Evolutionary conservation across 35 echinoderm and acorn worm genomes (phyloP).

Genomic region (Amphiura filiformis): DNA sequence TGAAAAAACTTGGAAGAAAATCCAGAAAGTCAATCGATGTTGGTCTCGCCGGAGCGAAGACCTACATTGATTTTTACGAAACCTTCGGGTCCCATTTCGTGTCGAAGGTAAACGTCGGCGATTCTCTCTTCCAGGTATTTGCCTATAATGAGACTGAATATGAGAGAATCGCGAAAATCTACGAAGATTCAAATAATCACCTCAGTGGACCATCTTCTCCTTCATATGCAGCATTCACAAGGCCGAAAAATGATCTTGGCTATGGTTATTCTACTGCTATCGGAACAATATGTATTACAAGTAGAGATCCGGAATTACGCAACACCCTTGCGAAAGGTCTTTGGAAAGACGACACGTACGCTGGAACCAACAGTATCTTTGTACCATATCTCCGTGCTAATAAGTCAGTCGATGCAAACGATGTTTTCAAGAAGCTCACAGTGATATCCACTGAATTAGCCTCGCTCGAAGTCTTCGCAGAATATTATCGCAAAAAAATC

Average conservation of each 20-base stretch:
- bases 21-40: not conserved
- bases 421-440: not conserved
- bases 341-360: conserved; percentile 1
- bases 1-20: not conserved
- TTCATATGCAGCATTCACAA: not conserved
- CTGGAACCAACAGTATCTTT: conserved; percentile 28
- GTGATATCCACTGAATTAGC: conserved; percentile 13
- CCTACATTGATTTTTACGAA: not conserved
- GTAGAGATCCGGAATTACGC: not conserved
- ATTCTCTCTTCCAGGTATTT: conserved; percentile 22
- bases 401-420: conserved; percentile 14
- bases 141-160: not conserved
- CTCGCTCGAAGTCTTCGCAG: conserved; percentile 3
- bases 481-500: conserved; percentile 12
- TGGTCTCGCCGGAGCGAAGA: not conserved
- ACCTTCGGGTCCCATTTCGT: conserved; percentile 12
- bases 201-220: not conserved
- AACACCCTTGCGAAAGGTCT: not conserved
- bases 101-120: not conserved
- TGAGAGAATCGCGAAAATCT: not conserved
- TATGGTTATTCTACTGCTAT: not conserved
- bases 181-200: not conserved
- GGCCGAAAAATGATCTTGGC: not conserved
- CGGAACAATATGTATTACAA: not conserved
- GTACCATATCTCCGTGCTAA: conserved; percentile 12